A percentile compares a stretch with the other conserved stretches of the same genome.
Evolutionary conservation across 2,888 invertebrate species (phyloP).

Genomic region (Drosophila tanythrix): DNA sequence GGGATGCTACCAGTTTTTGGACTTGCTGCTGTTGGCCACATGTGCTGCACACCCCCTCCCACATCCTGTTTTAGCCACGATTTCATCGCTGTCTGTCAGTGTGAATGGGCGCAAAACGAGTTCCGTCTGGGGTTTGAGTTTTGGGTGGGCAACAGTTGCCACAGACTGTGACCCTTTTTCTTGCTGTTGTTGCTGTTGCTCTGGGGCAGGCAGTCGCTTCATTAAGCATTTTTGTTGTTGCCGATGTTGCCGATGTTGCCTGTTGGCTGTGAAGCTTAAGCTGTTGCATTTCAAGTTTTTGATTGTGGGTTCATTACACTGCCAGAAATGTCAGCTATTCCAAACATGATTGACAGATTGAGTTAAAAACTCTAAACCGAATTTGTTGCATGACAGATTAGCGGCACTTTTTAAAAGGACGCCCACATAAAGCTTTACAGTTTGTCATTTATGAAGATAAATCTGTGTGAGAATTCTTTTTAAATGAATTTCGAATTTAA

Average conservation of each 20-base stretch:
- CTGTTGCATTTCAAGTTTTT: conserved; percentile 62
- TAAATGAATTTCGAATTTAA: background rate
- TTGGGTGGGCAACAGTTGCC: conserved; percentile 69
- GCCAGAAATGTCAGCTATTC: conserved; percentile 25
- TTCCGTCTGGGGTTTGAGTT: conserved; percentile 35
- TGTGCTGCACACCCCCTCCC: conserved; percentile 39
- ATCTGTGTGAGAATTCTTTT: background rate
- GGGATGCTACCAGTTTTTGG: conserved; percentile 46
- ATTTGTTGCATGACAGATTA: background rate
- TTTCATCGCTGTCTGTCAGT: conserved; percentile 40
- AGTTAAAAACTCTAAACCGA: background rate
- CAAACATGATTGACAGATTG: conserved; percentile 11
- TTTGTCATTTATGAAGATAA: background rate
- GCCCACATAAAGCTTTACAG: background rate
- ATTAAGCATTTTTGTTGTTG: conserved; percentile 66
- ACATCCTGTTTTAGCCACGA: background rate
- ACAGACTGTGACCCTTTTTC: conserved; percentile 64
- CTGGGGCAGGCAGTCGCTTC: conserved; percentile 56
- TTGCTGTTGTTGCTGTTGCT: conserved; percentile 5
- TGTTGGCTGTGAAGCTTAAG: conserved; percentile 49
- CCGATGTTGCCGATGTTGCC: conserved; percentile 15
- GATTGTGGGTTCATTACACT: conserved; percentile 45
- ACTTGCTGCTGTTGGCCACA: conserved; percentile 60
- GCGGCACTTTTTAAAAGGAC: background rate
- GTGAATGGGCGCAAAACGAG: conserved; percentile 70